These are phyloP conservation scores for Gandaritis pyraliata DNA, from an alignment of 2,888 invertebrate species.

Conservation along the genomic window DNA sequence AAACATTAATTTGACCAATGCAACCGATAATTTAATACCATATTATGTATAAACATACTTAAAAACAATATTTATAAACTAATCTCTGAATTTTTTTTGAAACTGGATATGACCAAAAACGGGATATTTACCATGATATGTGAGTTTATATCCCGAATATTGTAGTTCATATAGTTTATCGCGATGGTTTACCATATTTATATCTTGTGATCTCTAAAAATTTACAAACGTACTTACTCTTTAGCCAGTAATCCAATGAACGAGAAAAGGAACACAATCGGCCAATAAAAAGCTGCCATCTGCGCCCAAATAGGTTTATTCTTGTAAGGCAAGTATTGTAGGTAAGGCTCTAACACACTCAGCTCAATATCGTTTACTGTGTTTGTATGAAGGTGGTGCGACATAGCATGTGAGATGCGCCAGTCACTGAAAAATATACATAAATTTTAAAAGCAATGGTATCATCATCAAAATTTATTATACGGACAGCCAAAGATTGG, in stretches of 20 bases:
- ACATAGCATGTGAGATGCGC: slow-evolving; percentile 91
- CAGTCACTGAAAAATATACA: slow-evolving; percentile 84
- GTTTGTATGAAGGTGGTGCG: slow-evolving; percentile 93
- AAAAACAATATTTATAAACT: no score
- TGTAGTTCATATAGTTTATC: no score
- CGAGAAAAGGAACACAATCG: slow-evolving; percentile 64
- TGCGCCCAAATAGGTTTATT: slow-evolving; percentile 78
- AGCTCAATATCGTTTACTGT: slow-evolving; percentile 90
- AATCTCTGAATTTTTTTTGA: no score
- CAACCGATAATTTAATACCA: no score
- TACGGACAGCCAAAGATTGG: no score
- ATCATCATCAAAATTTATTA: no score
- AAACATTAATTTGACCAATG: no score
- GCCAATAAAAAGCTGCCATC: slow-evolving; percentile 84
- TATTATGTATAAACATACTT: no score
- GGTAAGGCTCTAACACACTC: slow-evolving; percentile 87
- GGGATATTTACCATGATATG: no score
- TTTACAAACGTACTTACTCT: slow-evolving; percentile 69
- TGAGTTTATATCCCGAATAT: no score
- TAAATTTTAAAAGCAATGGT: slow-evolving; percentile 1
- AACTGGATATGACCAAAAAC: no score
- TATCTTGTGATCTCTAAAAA: background rate
- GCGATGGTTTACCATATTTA: background rate
- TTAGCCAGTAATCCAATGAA: slow-evolving; percentile 59
- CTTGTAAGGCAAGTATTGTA: slow-evolving; percentile 88